A percentile compares a stretch with the other conserved stretches of the same genome.
Conservation (phyloP, 2,797 vertebrate genomes). For the Nothura maculosa region DNA sequence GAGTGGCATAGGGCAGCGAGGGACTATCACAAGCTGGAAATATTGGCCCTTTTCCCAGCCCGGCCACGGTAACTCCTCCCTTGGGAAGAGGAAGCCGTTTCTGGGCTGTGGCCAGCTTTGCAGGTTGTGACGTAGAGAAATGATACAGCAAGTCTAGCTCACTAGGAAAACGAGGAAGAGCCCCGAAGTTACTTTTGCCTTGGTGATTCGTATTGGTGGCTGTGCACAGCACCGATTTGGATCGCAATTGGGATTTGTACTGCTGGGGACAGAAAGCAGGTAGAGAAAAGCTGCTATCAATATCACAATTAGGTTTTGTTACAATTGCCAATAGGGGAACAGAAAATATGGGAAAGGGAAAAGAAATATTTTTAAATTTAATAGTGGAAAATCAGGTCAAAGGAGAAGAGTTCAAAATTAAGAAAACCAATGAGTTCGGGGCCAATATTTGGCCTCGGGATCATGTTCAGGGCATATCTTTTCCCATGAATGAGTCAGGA, state of each 20-base stretch:
- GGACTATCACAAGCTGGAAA: not conserved
- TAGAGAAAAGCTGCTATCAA: not conserved
- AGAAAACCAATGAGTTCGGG: rapidly evolving
- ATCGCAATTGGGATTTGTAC: too few relatives aligned
- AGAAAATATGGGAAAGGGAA: not conserved
- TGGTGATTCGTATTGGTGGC: not conserved
- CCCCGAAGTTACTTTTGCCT: not conserved
- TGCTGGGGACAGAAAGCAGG: not conserved
- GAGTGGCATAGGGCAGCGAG: not conserved
- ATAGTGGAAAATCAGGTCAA: not conserved
- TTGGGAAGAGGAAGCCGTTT: not conserved
- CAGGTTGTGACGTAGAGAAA: not conserved
- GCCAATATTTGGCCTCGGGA: not conserved
- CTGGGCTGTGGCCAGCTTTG: not conserved
- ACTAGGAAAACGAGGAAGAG: not conserved
- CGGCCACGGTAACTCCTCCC: not conserved
- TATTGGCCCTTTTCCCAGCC: not conserved
- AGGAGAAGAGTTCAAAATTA: not conserved
- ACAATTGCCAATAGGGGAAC: not conserved
- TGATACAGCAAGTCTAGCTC: not conserved
- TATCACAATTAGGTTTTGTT: not conserved
- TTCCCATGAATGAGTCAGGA: rapidly evolving
- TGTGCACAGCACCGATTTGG: not conserved
- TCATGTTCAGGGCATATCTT: not conserved
- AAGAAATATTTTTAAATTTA: not conserved